Base-by-base conservation (phyloP, 64 coral and sea anemone genomes). In the Dendronephthya gigantea region DNA sequence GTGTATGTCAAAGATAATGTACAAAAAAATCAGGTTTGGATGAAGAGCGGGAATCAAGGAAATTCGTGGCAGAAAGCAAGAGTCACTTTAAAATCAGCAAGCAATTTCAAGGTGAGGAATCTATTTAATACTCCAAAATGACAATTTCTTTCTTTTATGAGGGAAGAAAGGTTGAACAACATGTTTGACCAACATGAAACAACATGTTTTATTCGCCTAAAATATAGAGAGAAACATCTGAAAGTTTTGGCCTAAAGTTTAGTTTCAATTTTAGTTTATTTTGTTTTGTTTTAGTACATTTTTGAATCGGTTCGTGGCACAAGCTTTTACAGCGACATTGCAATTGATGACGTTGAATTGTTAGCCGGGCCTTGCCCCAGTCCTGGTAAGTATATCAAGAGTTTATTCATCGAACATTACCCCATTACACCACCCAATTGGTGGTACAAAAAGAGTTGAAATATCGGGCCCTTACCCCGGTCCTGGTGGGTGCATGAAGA, bases 261-360 rank as follows among this genome's bases (percentile, higher is more conserved):
- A 13, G n/a, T n/a, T n/a, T n/a, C n/a, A n/a, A n/a, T n/a, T n/a
- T n/a, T n/a, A n/a, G n/a, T n/a, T n/a, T 39, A 33, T 41, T 29
- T 82, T 23, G 25, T 68, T 47, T 90, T 10, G 81, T 23, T 39
- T 39, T 88, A 97, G 94, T 86, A 89, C 38, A 82, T 98, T 39
- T 93, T 98, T 85, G 95, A 98, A 83, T 88, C 86, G 58, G 92
- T 98, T 22, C 91, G 95, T 76, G 95, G 95, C 0, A 2, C 36
- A 25, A 91, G 95, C 55, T 89, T 40, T 55, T 87, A 86, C 7
- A 92, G 95, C 19, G 95, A 98, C 74, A 91, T 98, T 38, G 92
- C 92, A 3, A 93, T 98, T 68, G 95, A 98, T 85, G 95, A 98
- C 37, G 79, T 98, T 15, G 88, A 90, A 15, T 75, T 98, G 31